phyloP scores from a whole-genome alignment of 2,113 vertebrate species.

The Loxodonta africana region DNA sequence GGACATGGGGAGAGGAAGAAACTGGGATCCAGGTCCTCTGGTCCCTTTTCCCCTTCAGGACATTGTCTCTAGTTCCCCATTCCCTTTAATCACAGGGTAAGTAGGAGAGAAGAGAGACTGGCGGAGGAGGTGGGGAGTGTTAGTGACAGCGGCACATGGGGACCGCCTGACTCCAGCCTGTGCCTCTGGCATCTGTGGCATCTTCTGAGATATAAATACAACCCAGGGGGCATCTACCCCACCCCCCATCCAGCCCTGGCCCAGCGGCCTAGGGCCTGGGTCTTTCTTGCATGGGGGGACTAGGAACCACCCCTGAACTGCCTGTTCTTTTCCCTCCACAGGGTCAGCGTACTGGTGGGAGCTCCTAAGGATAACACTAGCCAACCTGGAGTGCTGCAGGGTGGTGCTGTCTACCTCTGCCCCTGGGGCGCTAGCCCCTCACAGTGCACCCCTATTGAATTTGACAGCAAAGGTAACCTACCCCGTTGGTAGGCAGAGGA shows the following conservation, averaged over 20 bases:
- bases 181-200: constrained; percentile 82
- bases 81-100: neutral
- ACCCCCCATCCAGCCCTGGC: constrained; percentile 60
- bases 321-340: constrained; percentile 80
- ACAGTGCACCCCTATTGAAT: constrained; percentile 88
- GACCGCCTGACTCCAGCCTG: constrained; percentile 80
- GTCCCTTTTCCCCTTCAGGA: neutral
- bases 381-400: constrained; percentile 90
- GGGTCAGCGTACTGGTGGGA: constrained; percentile 93
- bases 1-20: neutral
- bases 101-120: neutral
- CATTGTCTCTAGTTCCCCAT: neutral
- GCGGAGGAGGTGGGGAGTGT: neutral
- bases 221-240: constrained; percentile 72
- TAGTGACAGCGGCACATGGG: constrained; percentile 86
- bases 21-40: neutral
- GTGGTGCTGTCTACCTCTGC: constrained; percentile 95
- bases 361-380: constrained; percentile 94
- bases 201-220: constrained; percentile 85
- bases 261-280: constrained; percentile 32
- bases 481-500: neutral
- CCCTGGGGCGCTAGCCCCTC: constrained; percentile 89
- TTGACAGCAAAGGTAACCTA: constrained; percentile 92
- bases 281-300: neutral
- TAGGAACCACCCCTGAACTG: neutral